Conservation (phyloP, 2,888 invertebrate species). For the Muschampia plurimacula region DNA sequence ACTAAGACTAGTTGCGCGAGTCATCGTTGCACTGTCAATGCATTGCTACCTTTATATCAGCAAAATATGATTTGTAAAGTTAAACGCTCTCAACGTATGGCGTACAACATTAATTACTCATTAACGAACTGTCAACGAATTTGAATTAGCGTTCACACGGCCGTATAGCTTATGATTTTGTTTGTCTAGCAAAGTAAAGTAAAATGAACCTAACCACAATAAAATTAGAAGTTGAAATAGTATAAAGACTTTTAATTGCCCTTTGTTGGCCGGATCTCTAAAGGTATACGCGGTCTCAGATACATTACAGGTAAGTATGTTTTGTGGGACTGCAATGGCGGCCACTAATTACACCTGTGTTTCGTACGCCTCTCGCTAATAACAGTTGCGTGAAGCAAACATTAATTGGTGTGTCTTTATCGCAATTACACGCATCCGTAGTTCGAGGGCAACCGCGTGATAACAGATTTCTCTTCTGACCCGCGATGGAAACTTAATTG, state of each 20-base stretch:
- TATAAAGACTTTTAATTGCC: conserved; percentile 25
- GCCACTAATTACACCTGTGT: conserved; percentile 51
- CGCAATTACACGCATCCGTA: conserved; percentile 83
- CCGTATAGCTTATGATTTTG: conserved; percentile 27
- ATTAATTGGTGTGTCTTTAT: conserved; percentile 74
- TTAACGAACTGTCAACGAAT: conserved; percentile 22
- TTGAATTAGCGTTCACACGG: conserved; percentile 32
- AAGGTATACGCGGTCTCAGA: conserved; percentile 29
- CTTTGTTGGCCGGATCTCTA: conserved; percentile 24
- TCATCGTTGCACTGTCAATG: background rate
- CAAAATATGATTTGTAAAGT: background rate
- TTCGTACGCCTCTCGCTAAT: conserved; percentile 59
- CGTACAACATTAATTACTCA: conserved; percentile 12
- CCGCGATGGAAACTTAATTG: conserved; percentile 71
- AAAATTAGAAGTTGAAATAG: conserved; percentile 21
- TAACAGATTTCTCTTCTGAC: conserved; percentile 80
- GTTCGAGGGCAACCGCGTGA: conserved; percentile 71
- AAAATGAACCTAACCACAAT: conserved; percentile 14
- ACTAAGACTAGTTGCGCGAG: conserved; percentile 18
- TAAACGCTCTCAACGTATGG: conserved; percentile 11
- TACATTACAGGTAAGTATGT: conserved; percentile 37
- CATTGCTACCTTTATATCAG: conserved; percentile 12
- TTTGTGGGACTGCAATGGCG: conserved; percentile 50
- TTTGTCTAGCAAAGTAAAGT: conserved; percentile 4
- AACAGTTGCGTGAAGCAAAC: conserved; percentile 67